A percentile compares a stretch with the other conserved stretches of the same genome.
Conservation (phyloP, 2,888 invertebrate species). For the Aphidius colemani region DNA sequence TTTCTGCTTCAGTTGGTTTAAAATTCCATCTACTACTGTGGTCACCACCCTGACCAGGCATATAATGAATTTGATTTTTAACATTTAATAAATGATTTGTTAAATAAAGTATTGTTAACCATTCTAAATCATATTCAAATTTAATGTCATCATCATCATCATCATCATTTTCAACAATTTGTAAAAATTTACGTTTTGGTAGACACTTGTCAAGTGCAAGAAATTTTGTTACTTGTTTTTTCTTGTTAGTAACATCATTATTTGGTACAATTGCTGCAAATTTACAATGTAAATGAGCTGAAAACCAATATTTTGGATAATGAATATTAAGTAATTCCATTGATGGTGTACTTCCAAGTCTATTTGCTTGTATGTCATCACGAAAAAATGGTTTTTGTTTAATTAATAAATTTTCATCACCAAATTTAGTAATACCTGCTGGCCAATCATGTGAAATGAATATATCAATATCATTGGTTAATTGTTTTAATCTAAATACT, state of each 20-base stretch:
- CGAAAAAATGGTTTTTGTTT: constrained; percentile 80
- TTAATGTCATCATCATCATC: constrained; percentile 65
- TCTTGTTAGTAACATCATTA: constrained; percentile 54
- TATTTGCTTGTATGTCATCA: constrained; percentile 79
- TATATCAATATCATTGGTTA: constrained; percentile 74
- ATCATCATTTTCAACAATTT: constrained; percentile 73
- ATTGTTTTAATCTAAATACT: constrained; percentile 86
- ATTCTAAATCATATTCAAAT: constrained; percentile 82
- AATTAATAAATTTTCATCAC: constrained; percentile 75
- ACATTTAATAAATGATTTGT: constrained; percentile 88
- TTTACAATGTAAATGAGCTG: constrained; percentile 96
- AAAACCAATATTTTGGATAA: constrained; percentile 92
- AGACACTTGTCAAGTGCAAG: constrained; percentile 96
- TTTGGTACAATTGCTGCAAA: constrained; percentile 89
- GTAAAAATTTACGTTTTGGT: constrained; percentile 85
- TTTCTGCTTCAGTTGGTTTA: constrained; percentile 76
- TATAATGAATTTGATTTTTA: constrained; percentile 71
- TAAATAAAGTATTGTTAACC: constrained; percentile 84
- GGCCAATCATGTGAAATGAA: constrained; percentile 99
- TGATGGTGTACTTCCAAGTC: constrained; percentile 86
- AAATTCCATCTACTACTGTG: constrained; percentile 70
- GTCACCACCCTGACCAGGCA: constrained; percentile 79
- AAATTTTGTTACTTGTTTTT: constrained; percentile 73
- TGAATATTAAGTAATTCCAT: constrained; percentile 80
- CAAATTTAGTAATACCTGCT: constrained; percentile 81